phyloP scores from a whole-genome alignment of 2,113 vertebrate genomes.

The Cyphomyrus discorhynchus region DNA sequence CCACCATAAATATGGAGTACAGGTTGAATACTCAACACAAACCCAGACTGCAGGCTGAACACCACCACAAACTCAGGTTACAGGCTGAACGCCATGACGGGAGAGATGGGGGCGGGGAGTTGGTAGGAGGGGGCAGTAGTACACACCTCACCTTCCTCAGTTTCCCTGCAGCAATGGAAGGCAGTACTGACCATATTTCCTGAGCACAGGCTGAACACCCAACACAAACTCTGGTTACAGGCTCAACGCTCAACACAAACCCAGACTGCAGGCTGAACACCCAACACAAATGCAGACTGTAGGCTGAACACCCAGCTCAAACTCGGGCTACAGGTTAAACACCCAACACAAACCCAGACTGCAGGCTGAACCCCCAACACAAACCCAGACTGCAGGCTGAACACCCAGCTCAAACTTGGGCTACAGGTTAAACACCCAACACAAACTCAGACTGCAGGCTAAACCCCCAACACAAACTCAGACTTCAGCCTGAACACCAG shows the following conservation, averaged over 20 bases:
- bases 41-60: too few species aligned
- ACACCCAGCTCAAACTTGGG: neutral
- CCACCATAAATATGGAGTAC: too few species aligned
- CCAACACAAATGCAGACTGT: neutral
- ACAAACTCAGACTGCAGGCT: neutral
- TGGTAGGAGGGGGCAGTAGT: neutral
- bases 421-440: neutral
- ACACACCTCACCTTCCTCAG: neutral
- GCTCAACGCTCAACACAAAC: neutral
- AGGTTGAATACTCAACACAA: too few species aligned
- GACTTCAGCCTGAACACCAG: neutral
- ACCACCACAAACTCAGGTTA: too few species aligned
- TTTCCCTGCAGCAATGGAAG: neutral
- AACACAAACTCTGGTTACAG: neutral
- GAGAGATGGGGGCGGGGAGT: neutral
- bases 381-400: neutral
- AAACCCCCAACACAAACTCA: neutral
- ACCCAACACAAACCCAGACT: too few species aligned
- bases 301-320: neutral
- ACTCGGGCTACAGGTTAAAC: neutral
- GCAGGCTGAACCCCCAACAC: too few species aligned
- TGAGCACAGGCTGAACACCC: neutral
- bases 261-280: too few species aligned
- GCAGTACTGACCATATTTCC: neutral
- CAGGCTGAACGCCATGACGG: neutral